A percentile compares a stretch with the other conserved stretches of the same genome.
phyloP scores from a whole-genome alignment of 2,113 vertebrate species.

The Eleginops maclovinus region DNA sequence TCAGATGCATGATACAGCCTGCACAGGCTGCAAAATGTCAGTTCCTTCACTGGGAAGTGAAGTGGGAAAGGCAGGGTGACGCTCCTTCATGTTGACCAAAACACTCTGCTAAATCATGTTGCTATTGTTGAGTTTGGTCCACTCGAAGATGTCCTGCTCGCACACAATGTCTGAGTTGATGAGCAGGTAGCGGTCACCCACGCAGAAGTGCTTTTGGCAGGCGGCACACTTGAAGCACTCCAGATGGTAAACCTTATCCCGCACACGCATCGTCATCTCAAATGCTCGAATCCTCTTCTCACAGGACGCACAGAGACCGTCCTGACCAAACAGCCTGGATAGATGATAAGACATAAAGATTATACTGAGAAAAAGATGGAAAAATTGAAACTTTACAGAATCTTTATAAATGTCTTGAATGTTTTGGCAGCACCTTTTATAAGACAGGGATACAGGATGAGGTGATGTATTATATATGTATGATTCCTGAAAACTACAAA shows the following conservation, averaged over 20 bases:
- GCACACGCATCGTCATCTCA: constrained; percentile 99
- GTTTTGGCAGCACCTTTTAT: not conserved
- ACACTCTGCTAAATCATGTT: constrained; percentile 63
- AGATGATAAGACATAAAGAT: constrained; percentile 3
- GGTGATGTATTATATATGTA: too few relatives aligned
- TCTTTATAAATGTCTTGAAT: not conserved
- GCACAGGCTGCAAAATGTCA: not conserved
- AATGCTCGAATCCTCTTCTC: constrained; percentile 98
- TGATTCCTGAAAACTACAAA: not conserved
- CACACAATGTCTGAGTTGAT: constrained; percentile 99
- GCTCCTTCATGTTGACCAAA: not conserved
- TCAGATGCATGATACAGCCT: constrained; percentile 31
- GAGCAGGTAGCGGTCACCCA: constrained; percentile 97
- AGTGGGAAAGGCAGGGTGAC: not conserved
- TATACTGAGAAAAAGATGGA: constrained; percentile 12
- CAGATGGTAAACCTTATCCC: constrained; percentile 98
- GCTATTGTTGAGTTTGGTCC: constrained; percentile 96
- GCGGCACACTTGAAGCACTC: constrained; percentile 99
- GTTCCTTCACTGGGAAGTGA: constrained; percentile 25
- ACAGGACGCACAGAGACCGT: constrained; percentile 95
- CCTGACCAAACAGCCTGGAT: constrained; percentile 95
- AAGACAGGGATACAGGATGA: not conserved
- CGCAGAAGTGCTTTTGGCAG: constrained; percentile 99
- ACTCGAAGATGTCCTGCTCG: constrained; percentile 99
- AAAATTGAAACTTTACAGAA: not conserved